phyloP scores from a whole-genome alignment of 2,888 invertebrate genomes.

The Dilophus febrilis region DNA sequence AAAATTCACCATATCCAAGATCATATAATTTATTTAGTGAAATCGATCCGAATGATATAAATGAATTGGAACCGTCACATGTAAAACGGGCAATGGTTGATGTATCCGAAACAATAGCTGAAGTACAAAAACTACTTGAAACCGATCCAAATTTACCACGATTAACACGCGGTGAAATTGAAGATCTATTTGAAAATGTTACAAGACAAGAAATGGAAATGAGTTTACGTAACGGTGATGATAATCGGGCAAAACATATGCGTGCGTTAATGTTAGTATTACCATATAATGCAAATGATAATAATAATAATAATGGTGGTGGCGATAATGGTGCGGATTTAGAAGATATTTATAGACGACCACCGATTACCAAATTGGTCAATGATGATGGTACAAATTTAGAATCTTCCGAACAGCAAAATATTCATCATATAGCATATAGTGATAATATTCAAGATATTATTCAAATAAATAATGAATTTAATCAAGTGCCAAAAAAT shows the following conservation, averaged over 20 bases:
- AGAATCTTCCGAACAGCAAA: slow-evolving; percentile 3
- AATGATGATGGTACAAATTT: slow-evolving; percentile 4
- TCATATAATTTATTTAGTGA: too few species aligned
- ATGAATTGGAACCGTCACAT: slow-evolving; percentile 4
- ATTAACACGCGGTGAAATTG: slow-evolving; percentile 29
- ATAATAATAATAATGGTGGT: slow-evolving; percentile 22
- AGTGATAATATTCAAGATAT: slow-evolving; percentile 9
- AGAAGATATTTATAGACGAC: slow-evolving; percentile 26
- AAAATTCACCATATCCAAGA: too few species aligned
- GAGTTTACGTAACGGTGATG: slow-evolving; percentile 26
- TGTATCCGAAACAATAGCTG: slow-evolving; percentile 25
- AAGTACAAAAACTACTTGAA: slow-evolving; percentile 27
- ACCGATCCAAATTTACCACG: slow-evolving; percentile 26
- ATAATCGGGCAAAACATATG: slow-evolving; percentile 28
- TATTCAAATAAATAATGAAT: not conserved
- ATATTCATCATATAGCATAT: not conserved
- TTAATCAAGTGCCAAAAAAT: slow-evolving; percentile 8
- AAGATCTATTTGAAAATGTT: slow-evolving; percentile 30
- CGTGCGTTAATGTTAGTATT: slow-evolving; percentile 28
- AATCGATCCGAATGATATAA: slow-evolving; percentile 1
- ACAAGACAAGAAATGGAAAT: slow-evolving; percentile 28
- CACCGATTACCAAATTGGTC: slow-evolving; percentile 26
- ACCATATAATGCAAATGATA: slow-evolving; percentile 28
- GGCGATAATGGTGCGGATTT: slow-evolving; percentile 17
- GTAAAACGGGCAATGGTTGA: slow-evolving; percentile 13